A percentile compares a stretch with the other conserved stretches of the same genome.
Conservation (phyloP, 2,888 invertebrate genomes). For the Monopis laevigella region DNA sequence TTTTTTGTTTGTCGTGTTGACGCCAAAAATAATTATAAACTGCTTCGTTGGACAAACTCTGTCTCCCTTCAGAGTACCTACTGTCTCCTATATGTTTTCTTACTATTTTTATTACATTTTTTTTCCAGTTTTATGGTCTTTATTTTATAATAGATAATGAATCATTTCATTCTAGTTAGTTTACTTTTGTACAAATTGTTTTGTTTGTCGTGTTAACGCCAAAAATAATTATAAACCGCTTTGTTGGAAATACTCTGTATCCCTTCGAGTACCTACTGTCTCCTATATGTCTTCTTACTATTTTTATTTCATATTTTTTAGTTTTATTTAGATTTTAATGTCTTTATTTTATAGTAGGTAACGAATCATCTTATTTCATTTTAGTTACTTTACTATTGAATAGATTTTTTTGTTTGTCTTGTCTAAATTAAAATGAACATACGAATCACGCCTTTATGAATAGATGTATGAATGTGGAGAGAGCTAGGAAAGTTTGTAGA, state of each 20-base stretch:
- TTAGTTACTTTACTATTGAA: too few species aligned
- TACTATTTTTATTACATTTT: background rate
- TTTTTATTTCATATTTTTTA: background rate
- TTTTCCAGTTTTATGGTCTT: background rate
- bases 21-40: slow-evolving; percentile 62
- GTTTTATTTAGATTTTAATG: too few species aligned
- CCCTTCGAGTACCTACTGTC: background rate
- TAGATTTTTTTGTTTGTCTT: too few species aligned
- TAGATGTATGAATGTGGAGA: too few species aligned
- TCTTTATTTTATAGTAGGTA: too few species aligned
- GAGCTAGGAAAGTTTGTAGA: too few species aligned
- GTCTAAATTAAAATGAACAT: slow-evolving; percentile 41
- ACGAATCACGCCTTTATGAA: too few species aligned
- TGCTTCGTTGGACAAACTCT: slow-evolving; percentile 27
- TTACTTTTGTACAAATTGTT: too few species aligned
- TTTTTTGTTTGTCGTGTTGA: slow-evolving; percentile 41
- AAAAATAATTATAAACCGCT: slow-evolving; percentile 61
- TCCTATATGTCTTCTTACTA: background rate
- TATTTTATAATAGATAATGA: too few species aligned
- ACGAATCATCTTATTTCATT: too few species aligned
- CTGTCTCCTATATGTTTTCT: too few species aligned
- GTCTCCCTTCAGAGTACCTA: slow-evolving; percentile 4
- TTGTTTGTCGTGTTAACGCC: slow-evolving; percentile 43
- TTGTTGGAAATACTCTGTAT: slow-evolving; percentile 21
- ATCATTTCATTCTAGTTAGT: too few species aligned